Conservation (phyloP, 1,140 invertebrate species). For the Lepidurus couesii region DNA sequence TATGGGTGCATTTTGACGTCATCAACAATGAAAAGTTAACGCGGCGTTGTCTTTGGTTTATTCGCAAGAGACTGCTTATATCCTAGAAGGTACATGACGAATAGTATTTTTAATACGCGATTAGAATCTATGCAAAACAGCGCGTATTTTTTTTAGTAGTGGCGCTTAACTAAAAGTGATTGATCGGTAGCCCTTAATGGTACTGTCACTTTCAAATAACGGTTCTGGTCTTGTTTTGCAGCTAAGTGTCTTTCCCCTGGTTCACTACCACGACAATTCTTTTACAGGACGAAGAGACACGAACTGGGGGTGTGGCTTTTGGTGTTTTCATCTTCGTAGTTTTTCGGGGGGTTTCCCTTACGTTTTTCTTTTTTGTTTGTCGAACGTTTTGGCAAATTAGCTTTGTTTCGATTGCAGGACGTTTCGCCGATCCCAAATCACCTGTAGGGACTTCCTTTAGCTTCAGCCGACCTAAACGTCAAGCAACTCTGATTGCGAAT, state of each 20-base stretch:
- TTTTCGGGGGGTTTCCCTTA: background rate
- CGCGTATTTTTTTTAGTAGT: too few relatives aligned
- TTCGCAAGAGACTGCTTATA: too few relatives aligned
- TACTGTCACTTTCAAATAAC: too few relatives aligned
- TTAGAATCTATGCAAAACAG: too few relatives aligned
- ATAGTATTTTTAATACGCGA: too few relatives aligned
- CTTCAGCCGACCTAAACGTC: constrained; percentile 50
- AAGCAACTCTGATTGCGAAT: constrained; percentile 51
- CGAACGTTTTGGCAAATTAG: background rate
- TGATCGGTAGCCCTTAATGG: too few relatives aligned
- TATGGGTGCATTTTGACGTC: too few relatives aligned
- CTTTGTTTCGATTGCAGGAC: constrained; percentile 39
- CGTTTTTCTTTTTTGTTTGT: background rate
- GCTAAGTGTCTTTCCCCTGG: background rate
- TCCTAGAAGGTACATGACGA: too few relatives aligned
- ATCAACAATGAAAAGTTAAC: too few relatives aligned
- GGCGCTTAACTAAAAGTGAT: too few relatives aligned
- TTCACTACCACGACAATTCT: background rate
- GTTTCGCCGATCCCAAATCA: constrained; percentile 48
- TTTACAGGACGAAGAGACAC: background rate
- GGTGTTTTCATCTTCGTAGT: background rate
- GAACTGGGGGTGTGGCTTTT: background rate
- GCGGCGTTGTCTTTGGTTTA: too few relatives aligned
- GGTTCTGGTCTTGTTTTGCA: background rate
- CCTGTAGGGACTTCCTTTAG: constrained; percentile 49